Evolutionary conservation across 2,113 vertebrate genomes (phyloP).

Genomic region (Oryzias celebensis): DNA sequence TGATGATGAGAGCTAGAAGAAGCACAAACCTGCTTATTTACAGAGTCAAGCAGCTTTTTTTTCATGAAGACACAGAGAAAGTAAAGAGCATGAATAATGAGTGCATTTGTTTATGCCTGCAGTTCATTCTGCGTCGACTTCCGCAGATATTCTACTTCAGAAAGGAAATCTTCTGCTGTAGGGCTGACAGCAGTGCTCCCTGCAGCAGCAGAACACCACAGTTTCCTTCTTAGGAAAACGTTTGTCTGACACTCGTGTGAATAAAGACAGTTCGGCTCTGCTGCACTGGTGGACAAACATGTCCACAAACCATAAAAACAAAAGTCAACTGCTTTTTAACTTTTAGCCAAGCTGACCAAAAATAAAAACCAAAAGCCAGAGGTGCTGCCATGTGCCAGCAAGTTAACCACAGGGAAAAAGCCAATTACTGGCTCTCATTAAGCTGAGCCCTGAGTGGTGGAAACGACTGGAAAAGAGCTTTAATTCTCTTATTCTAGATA

Average conservation of each 20-base stretch:
- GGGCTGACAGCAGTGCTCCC: not conserved
- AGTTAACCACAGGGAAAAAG: not conserved
- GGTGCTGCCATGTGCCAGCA: slow-evolving; percentile 6
- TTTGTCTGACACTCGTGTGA: too few relatives aligned
- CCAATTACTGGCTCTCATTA: slow-evolving; percentile 4
- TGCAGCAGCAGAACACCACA: too few relatives aligned
- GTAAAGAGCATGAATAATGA: too few relatives aligned
- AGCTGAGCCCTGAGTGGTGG: slow-evolving; percentile 10
- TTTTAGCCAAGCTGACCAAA: slow-evolving; percentile 22
- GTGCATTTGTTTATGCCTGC: too few relatives aligned
- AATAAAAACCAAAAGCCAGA: too few relatives aligned
- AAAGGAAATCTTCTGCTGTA: not conserved
- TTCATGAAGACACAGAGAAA: too few relatives aligned
- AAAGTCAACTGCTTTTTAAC: slow-evolving; percentile 15
- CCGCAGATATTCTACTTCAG: not conserved
- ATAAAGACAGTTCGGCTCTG: not conserved
- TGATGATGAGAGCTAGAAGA: too few relatives aligned
- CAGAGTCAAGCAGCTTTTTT: too few relatives aligned
- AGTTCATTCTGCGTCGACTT: not conserved
- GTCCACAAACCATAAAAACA: not conserved
- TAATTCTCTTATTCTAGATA: slow-evolving; percentile 23
- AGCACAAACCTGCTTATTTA: too few relatives aligned
- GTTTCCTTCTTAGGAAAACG: too few relatives aligned
- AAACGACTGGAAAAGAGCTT: slow-evolving; percentile 15
- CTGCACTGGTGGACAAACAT: not conserved